Evolutionary conservation across 2,888 invertebrate species (phyloP), one percentile per base, ranked within the genome.

Genomic region (Alentia gelatinosa): DNA sequence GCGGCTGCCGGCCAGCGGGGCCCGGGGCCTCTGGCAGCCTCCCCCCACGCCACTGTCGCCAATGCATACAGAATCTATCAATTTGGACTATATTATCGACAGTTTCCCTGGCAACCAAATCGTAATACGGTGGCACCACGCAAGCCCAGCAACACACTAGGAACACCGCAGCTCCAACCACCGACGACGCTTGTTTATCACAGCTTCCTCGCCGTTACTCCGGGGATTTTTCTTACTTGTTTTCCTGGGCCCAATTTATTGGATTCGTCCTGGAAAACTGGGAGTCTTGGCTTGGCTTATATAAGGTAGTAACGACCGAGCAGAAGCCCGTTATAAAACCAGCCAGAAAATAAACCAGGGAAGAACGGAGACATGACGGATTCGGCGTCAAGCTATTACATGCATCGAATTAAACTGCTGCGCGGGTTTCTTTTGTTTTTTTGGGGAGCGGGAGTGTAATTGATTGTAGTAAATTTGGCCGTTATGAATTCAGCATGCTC

Each of bases 21-120:
- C 12, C 47, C 86, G 37, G 12, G n/a, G n/a, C n/a, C 79, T 30
- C 26, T 30, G 4, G 47, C 86, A 33, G 30, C 47, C 39, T 39
- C 42, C 47, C 86, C 47, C 15, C 30, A 0, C 26, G 15, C 50
- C 42, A 9, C 86, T 47, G 86, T 86, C 86, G 50, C 30, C 50
- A 42, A 30, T 50, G 47, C 50, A 47, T 42, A 86, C 26, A 30
- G 47, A 86, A 42, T 86, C 50, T 50, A 86, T 86, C 50, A 86
- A 86, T 86, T 86, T 86, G 33, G 86, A 47, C 42, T 86, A 86
- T 33, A 86, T 50, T 50, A 86, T 86, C 86, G 86, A 86, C 86
- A 26, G 47, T 86, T 86, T 86, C 86, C 86, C 47, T 86, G 86
- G 86, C 47, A 86, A 86, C 86, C 26, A 30, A 50, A 50, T 47